Conservation (phyloP, 2,113 vertebrate genomes). For the Neoarius graeffei region DNA sequence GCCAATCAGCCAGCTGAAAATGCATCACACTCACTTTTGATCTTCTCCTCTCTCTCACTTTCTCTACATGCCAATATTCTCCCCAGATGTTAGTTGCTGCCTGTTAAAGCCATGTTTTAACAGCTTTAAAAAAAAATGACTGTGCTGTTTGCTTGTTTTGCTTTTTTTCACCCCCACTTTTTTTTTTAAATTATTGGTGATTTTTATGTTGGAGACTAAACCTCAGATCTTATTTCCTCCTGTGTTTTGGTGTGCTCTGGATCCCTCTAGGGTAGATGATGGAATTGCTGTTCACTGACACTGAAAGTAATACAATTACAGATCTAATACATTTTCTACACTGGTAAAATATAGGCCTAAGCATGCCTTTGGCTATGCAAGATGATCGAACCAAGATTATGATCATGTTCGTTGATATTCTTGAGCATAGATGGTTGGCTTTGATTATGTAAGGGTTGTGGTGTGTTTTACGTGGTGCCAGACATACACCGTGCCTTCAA, state of each 20-base stretch:
- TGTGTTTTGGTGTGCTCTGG: constrained; percentile 6
- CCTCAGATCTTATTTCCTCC: no score
- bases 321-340: neutral
- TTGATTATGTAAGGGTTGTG: constrained; percentile 62
- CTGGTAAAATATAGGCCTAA: neutral
- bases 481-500: neutral
- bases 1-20: neutral
- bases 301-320: neutral
- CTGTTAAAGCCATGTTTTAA: neutral
- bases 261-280: constrained; percentile 1
- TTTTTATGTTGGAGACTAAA: neutral
- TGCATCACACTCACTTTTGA: constrained; percentile 12
- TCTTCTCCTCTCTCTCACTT: neutral
- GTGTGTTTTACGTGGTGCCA: constrained; percentile 53
- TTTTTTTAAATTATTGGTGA: no score
- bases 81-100: no score
- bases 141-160: neutral
- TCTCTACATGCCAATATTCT: no score
- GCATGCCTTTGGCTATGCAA: neutral
- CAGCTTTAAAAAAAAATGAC: neutral
- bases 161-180: no score
- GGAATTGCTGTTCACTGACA: constrained; percentile 1
- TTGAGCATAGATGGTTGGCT: constrained; percentile 55
- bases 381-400: neutral
- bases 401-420: constrained; percentile 31